A percentile compares a stretch with the other conserved stretches of the same genome.
These are phyloP conservation scores for Bujurquina vittata DNA, from an alignment of 2,113 vertebrate genomes.

Conservation along the genomic window DNA sequence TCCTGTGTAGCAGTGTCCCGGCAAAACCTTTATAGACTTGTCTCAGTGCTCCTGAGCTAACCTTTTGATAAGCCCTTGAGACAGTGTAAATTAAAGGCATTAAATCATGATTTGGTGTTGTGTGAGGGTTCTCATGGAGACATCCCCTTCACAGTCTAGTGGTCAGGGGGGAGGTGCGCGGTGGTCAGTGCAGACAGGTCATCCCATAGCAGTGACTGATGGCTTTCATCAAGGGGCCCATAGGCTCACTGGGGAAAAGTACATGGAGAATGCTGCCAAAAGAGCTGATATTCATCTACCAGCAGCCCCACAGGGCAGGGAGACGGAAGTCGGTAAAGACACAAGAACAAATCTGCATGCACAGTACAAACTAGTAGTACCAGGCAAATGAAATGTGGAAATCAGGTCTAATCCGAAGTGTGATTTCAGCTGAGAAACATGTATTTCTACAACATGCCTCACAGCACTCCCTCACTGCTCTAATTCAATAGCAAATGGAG, in stretches of 20 bases:
- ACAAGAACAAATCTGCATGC: neutral
- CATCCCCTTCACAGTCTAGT: conserved; percentile 93
- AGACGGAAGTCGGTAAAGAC: conserved; percentile 20
- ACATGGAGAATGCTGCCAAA: conserved; percentile 86
- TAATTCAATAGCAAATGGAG: conserved; percentile 76
- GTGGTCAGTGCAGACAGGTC: conserved; percentile 87
- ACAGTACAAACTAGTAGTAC: neutral
- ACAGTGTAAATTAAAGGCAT: conserved; percentile 94
- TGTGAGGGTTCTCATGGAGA: conserved; percentile 88
- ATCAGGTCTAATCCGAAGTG: conserved; percentile 4
- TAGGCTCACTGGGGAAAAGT: conserved; percentile 85
- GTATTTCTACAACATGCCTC: conserved; percentile 46
- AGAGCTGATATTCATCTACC: conserved; percentile 81
- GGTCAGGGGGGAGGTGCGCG: conserved; percentile 78
- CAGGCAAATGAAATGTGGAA: neutral
- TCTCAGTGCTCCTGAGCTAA: conserved; percentile 65
- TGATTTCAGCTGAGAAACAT: conserved; percentile 37
- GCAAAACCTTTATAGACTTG: conserved; percentile 62
- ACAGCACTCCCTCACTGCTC: conserved; percentile 54
- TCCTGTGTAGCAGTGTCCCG: conserved; percentile 38
- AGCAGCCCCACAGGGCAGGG: conserved; percentile 19
- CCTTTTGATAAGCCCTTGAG: conserved; percentile 81
- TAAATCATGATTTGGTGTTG: conserved; percentile 89
- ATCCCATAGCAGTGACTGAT: conserved; percentile 92
- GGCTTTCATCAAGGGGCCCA: conserved; percentile 90